Evolutionary conservation across 2,797 vertebrate genomes (phyloP).

Genomic region (Pseudopleuronectes americanus): DNA sequence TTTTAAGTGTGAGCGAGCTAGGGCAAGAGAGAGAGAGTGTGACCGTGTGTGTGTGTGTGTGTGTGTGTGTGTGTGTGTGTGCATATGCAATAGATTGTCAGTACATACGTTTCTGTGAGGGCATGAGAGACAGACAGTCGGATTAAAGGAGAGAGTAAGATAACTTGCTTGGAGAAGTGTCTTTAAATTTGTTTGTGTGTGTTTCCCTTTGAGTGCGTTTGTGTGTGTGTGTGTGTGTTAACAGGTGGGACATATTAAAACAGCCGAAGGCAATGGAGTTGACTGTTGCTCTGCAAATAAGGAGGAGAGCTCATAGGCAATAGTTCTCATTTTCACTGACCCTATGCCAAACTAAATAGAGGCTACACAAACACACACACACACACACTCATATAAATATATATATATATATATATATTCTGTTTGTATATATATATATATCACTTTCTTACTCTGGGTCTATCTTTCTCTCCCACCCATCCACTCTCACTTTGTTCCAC

Average conservation of each 20-base stretch:
- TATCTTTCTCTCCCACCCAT: slow-evolving; percentile 8
- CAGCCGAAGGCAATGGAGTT: slow-evolving; percentile 52
- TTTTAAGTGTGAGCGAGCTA: slow-evolving; percentile 18
- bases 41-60: not conserved
- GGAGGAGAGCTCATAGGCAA: slow-evolving; percentile 59
- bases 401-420: slow-evolving; percentile 32
- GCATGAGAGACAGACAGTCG: slow-evolving; percentile 6
- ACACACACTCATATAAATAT: not conserved
- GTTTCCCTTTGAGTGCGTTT: too few relatives aligned
- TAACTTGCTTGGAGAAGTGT: slow-evolving; percentile 12
- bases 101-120: slow-evolving; percentile 8
- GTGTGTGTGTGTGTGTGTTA: slow-evolving; percentile 35
- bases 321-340: slow-evolving; percentile 54
- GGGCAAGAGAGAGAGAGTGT: not conserved
- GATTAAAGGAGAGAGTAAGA: slow-evolving; percentile 20
- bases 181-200: slow-evolving; percentile 6
- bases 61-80: slow-evolving; percentile 1
- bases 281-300: slow-evolving; percentile 63
- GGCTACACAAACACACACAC: slow-evolving; percentile 18
- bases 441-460: slow-evolving; percentile 40
- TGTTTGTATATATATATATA: slow-evolving; percentile 27
- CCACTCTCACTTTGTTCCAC: slow-evolving; percentile 53
- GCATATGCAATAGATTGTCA: slow-evolving; percentile 25
- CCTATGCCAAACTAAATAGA: slow-evolving; percentile 48
- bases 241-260: slow-evolving; percentile 73